Evolutionary conservation across 37 sponge, comb jelly and placozoan genomes (phyloP), one percentile per base, ranked within the genome.

Genomic region (Axinella damicornis): DNA sequence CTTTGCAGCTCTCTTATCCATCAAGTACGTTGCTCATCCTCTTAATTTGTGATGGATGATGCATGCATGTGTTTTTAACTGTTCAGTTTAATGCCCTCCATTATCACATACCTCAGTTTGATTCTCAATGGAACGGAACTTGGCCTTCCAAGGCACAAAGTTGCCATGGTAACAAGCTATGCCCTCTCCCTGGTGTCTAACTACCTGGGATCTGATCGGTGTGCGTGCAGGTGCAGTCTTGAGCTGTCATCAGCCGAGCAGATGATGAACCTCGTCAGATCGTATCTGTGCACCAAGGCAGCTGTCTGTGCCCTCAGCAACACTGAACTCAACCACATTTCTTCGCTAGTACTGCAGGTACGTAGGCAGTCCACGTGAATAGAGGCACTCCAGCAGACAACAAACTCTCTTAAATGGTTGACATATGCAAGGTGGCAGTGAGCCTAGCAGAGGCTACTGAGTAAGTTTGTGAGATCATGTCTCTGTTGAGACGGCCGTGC

Each of bases 311-410:
- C 68, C 27, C 57, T 69, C 36, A 58, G 19, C 15, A 57, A 82
- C 20, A 5, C n/a, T 30, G 53, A 74, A 0, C 36, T 86, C 33
- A 54, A 82, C 22, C 92, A 86, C 53, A 16, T 86, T 15, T 32
- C 92, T 22, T 80, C 80, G 5, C 57, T 87, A 5, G n/a, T 86
- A 39, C 65, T 92, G 1, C 76, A 83, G 78, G 91, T 86, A 62
- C 31, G 69, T n/a, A n/a, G n/a, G n/a, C n/a, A n/a, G n/a, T n/a
- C n/a, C n/a, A n/a, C n/a, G n/a, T n/a, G n/a, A n/a, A n/a, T n/a
- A n/a, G n/a, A n/a, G n/a, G n/a, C n/a, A n/a, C n/a, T n/a, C n/a
- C n/a, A n/a, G n/a, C n/a, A n/a, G n/a, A n/a, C n/a, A n/a, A n/a
- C n/a, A n/a, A n/a, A n/a, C n/a, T n/a, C n/a, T n/a, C n/a, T n/a